Percentiles rank a stretch among this genome's conserved stretches.
These are phyloP conservation scores for Symphodus melops DNA, from an alignment of 2,113 vertebrate genomes.

Conservation along the genomic window DNA sequence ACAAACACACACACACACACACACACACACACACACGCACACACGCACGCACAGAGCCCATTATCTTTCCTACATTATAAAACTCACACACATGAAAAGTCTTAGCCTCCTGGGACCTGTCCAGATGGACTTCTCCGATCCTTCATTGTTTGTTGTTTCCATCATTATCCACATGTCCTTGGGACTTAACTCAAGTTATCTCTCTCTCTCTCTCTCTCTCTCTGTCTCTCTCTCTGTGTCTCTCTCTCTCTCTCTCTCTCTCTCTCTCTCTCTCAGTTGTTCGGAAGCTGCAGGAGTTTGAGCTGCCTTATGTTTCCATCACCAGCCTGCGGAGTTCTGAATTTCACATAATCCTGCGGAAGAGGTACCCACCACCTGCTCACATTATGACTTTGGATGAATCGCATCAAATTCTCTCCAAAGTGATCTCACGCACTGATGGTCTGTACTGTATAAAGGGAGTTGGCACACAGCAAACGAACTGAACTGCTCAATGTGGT, in stretches of 20 bases:
- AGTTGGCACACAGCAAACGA: no score
- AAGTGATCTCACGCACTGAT: no score
- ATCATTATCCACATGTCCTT: slow-evolving; percentile 52
- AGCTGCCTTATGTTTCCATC: slow-evolving; percentile 96
- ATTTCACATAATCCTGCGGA: slow-evolving; percentile 95
- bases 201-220: slow-evolving; percentile 4
- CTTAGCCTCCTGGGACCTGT: slow-evolving; percentile 29
- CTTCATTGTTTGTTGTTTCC: slow-evolving; percentile 29
- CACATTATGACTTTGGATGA: slow-evolving; percentile 13
- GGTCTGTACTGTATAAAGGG: no score
- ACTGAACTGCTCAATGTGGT: not conserved
- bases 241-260: not conserved
- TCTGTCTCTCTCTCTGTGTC: slow-evolving; percentile 9
- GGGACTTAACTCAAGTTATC: slow-evolving; percentile 27
- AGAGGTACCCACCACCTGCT: slow-evolving; percentile 86
- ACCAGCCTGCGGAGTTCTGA: slow-evolving; percentile 92
- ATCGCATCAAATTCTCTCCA: not conserved
- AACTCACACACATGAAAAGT: slow-evolving; percentile 3
- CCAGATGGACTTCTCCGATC: slow-evolving; percentile 43
- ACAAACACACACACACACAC: slow-evolving; percentile 10
- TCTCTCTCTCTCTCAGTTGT: slow-evolving; percentile 84
- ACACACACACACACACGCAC: slow-evolving; percentile 13
- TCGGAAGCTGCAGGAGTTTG: slow-evolving; percentile 98
- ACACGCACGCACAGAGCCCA: slow-evolving; percentile 11
- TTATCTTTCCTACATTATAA: slow-evolving; percentile 9